Evolutionary conservation across 30 jellyfish, hydroid and myxozoan species (phyloP).

Genomic region (Mastigias papua): DNA sequence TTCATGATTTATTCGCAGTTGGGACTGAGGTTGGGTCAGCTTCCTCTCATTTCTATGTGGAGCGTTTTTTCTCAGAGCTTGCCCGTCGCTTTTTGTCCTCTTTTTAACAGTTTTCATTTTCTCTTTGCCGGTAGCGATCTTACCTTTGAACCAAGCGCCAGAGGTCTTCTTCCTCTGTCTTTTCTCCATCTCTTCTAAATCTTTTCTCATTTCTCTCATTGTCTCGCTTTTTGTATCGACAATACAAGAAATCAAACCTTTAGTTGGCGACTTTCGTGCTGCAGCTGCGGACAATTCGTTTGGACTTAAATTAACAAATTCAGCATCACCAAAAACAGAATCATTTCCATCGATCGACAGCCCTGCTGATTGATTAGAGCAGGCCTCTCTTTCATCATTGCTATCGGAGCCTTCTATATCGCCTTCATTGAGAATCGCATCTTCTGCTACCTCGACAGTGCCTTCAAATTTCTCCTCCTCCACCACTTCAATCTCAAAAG

Average conservation of each 20-base stretch:
- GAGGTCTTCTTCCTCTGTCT: constrained; percentile 82
- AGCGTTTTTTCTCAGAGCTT: constrained; percentile 28
- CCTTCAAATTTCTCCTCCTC: constrained; percentile 18
- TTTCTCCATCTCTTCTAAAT: constrained; percentile 63
- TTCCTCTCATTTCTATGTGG: constrained; percentile 26
- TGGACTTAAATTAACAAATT: background rate
- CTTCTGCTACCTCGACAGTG: constrained; percentile 32
- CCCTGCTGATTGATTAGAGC: background rate
- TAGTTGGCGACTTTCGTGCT: background rate
- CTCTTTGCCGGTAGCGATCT: constrained; percentile 66
- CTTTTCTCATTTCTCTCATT: constrained; percentile 58
- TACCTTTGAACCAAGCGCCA: constrained; percentile 82
- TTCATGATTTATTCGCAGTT: background rate
- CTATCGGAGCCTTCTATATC: constrained; percentile 38
- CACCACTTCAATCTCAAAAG: constrained; percentile 2
- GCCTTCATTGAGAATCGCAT: constrained; percentile 34
- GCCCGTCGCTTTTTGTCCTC: constrained; percentile 81
- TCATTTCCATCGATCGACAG: background rate
- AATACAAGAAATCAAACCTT: constrained; percentile 8
- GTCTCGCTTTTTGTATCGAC: constrained; percentile 46
- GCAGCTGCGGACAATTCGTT: background rate
- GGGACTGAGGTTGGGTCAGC: constrained; percentile 51
- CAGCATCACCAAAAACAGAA: constrained; percentile 23
- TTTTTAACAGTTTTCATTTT: constrained; percentile 46
- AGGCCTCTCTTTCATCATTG: background rate